Evolutionary conservation across 2,888 invertebrate species (phyloP).

Genomic region (Odontocolon sp.): DNA sequence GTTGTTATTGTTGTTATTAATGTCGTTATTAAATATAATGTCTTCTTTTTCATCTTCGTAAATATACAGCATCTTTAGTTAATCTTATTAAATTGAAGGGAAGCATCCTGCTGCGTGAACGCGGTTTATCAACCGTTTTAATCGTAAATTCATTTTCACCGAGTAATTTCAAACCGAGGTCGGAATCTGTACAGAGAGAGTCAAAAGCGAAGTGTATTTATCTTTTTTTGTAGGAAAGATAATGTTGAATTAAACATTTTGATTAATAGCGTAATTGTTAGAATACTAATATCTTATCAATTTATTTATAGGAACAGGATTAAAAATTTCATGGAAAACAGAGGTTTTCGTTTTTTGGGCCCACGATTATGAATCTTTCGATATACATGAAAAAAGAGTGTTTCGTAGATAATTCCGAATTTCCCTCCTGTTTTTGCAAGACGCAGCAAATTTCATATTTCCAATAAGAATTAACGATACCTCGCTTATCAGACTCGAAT

Average conservation of each 20-base stretch:
- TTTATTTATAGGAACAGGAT: not conserved
- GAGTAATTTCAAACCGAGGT: slow-evolving; percentile 32
- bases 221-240: not conserved
- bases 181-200: slow-evolving; percentile 15
- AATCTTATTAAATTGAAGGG: slow-evolving; percentile 21
- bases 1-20: not conserved
- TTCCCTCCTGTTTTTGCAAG: not conserved
- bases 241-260: not conserved
- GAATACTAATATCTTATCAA: too few species aligned
- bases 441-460: slow-evolving; percentile 10
- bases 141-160: slow-evolving; percentile 49
- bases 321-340: not conserved
- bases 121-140: slow-evolving; percentile 43
- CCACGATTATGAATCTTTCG: not conserved
- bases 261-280: too few species aligned
- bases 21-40: too few species aligned
- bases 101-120: not conserved
- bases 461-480: slow-evolving; percentile 11
- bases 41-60: too few species aligned
- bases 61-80: not conserved
- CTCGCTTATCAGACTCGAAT: not conserved
- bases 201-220: slow-evolving; percentile 10
- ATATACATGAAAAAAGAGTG: not conserved
- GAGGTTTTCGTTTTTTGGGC: not conserved
- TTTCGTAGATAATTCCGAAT: not conserved